Percentiles rank a stretch among this genome's conserved stretches.
Conservation (phyloP, 2,888 invertebrate genomes). For the Ernsta delagoae region DNA sequence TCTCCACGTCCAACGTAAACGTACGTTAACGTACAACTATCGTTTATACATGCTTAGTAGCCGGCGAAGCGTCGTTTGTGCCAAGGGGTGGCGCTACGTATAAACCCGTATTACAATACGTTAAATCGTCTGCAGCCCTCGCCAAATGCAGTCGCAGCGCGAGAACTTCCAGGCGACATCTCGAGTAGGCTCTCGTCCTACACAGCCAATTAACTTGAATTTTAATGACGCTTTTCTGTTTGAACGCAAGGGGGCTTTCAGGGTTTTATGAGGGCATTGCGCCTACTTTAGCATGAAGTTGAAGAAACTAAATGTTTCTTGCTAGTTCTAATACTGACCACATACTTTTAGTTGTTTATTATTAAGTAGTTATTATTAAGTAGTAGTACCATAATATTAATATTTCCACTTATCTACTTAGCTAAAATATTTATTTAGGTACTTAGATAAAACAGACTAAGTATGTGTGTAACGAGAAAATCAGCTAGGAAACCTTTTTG, state of each 20-base stretch:
- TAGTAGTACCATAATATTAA: background rate
- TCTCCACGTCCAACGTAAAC: slow-evolving; percentile 56
- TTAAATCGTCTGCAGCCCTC: slow-evolving; percentile 71
- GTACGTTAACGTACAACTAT: slow-evolving; percentile 59
- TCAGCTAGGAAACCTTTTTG: slow-evolving; percentile 70
- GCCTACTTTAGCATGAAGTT: slow-evolving; percentile 33
- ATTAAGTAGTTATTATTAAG: too few relatives aligned
- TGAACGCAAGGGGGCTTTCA: slow-evolving; percentile 53
- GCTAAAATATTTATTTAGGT: too few relatives aligned
- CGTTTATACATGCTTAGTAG: slow-evolving; percentile 48
- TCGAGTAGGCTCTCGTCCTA: slow-evolving; percentile 57
- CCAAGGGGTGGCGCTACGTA: slow-evolving; percentile 55
- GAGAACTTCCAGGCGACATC: slow-evolving; percentile 56
- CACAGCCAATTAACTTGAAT: slow-evolving; percentile 68
- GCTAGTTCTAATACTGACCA: background rate
- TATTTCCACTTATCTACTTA: too few relatives aligned
- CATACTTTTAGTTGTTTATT: background rate
- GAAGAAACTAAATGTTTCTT: slow-evolving; percentile 16
- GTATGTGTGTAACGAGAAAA: slow-evolving; percentile 54
- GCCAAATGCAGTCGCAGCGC: slow-evolving; percentile 60
- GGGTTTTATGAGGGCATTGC: slow-evolving; percentile 37
- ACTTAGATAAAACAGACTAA: slow-evolving; percentile 47
- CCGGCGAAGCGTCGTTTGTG: slow-evolving; percentile 48
- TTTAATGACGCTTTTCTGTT: slow-evolving; percentile 69
- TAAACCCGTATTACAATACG: slow-evolving; percentile 70